Evolutionary conservation across 1,140 invertebrate species (phyloP), one percentile per base, ranked within the genome.

Genomic region (Rhynchophorus ferrugineus): DNA sequence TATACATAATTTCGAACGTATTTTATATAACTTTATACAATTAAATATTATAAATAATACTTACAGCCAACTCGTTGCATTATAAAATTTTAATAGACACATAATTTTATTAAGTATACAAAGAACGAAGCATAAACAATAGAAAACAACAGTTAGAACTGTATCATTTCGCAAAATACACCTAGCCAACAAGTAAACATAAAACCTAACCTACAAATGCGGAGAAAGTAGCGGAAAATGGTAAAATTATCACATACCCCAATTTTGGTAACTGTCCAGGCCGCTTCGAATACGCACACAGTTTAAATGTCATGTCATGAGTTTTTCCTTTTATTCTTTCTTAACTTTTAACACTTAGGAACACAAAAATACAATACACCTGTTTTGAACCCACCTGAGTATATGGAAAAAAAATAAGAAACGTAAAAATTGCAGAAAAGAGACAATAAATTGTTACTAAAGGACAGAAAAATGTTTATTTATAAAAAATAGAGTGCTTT

Each of bases 301-400:
- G 24, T 29, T 11, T 6, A 11, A 29, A 5, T 29, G 24, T 29
- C 24, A 11, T 29, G 24, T 5, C n/a, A n/a, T n/a, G n/a, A n/a
- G n/a, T n/a, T n/a, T n/a, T n/a, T n/a, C n/a, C n/a, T n/a, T n/a
- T n/a, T n/a, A n/a, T n/a, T n/a, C n/a, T 37, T 16, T 16, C 35
- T n/a, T 16, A 37, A 9, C 9, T 41, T 41, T n/a, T 2, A 14
- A 8, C 14, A 19, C 17, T 41, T 9, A 14, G 1, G 9, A n/a
- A 41, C 38, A 41, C 14, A 41, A 14, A 20, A 41, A 14, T 18
- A 29, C 24, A 7, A 41, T 41, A 19, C 38, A 41, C 38, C 38
- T 41, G 38, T 41, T 20, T 17, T 20, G n/a, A 17, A 18, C 7
- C 7, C 18, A 41, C 38, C 38, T 41, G 38, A 18, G 18, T 18